Conservation (phyloP, 2,797 vertebrate species). For the Sphaeramia orbicularis region DNA sequence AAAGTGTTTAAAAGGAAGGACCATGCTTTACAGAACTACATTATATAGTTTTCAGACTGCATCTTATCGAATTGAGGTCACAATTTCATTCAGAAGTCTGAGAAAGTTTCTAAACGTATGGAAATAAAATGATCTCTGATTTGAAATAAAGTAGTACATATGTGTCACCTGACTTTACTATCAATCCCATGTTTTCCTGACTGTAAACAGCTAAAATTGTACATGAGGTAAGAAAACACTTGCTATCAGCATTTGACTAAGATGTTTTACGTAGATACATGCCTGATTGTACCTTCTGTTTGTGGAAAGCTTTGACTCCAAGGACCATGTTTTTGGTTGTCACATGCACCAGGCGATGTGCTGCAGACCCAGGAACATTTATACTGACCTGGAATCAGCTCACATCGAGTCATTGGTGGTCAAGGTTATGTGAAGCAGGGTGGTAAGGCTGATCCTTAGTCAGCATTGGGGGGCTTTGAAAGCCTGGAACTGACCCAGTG, state of each 20-base stretch:
- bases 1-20: not conserved
- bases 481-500: constrained; percentile 22
- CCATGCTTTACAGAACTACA: not conserved
- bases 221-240: not conserved
- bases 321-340: not conserved
- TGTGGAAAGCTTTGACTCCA: not conserved
- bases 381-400: constrained; percentile 1
- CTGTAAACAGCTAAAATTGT: not conserved
- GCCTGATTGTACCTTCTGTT: constrained; percentile 20
- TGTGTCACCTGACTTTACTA: constrained; percentile 4
- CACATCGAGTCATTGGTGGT: not conserved
- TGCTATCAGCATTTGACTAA: not conserved
- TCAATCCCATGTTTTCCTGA: constrained; percentile 4
- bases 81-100: not conserved
- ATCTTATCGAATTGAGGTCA: not conserved
- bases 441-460: constrained; percentile 46
- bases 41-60: not conserved
- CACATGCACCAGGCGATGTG: not conserved
- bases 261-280: constrained; percentile 14
- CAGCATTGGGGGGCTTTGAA: constrained; percentile 40
- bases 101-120: not conserved
- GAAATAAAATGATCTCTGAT: not conserved
- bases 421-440: not conserved
- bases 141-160: constrained; percentile 4
- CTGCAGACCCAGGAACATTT: not conserved